A percentile compares a stretch with the other conserved stretches of the same genome.
These are phyloP conservation scores for Mormyrops boulengeri DNA, from an alignment of 2,797 vertebrate species.

Conservation along the genomic window DNA sequence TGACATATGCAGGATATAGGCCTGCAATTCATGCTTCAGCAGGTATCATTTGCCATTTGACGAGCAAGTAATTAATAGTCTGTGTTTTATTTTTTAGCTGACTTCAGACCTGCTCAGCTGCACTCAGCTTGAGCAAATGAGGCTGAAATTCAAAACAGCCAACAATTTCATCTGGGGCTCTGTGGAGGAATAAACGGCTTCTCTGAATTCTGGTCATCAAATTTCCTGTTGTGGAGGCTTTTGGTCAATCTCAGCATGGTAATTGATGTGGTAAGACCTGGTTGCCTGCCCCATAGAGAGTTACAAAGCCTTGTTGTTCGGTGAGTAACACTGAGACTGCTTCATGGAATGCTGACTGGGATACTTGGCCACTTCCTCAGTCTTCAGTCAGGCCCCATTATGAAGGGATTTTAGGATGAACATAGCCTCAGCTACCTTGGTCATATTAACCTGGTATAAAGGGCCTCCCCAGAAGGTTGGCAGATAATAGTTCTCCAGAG, in stretches of 20 bases:
- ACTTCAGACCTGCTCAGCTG: background rate
- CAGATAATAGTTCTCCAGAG: background rate
- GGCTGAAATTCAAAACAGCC: background rate
- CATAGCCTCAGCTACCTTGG: background rate
- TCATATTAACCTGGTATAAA: background rate
- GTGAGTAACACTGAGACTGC: background rate
- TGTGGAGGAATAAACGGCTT: background rate
- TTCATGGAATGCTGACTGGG: background rate
- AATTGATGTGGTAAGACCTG: background rate
- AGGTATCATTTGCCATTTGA: background rate
- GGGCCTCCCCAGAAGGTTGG: background rate
- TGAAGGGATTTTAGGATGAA: background rate
- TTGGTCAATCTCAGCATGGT: background rate
- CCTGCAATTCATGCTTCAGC: background rate
- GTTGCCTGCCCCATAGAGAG: background rate
- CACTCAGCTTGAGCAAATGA: background rate
- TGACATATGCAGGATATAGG: background rate
- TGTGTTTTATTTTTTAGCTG: background rate
- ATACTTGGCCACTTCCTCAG: background rate
- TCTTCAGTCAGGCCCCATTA: too few relatives aligned
- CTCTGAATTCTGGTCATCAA: background rate
- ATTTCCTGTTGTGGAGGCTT: background rate
- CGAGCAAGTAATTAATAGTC: background rate
- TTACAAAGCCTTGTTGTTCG: background rate
- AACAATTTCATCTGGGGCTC: background rate